Conservation (phyloP, 2,797 vertebrate species). For the Lithobates pipiens region DNA sequence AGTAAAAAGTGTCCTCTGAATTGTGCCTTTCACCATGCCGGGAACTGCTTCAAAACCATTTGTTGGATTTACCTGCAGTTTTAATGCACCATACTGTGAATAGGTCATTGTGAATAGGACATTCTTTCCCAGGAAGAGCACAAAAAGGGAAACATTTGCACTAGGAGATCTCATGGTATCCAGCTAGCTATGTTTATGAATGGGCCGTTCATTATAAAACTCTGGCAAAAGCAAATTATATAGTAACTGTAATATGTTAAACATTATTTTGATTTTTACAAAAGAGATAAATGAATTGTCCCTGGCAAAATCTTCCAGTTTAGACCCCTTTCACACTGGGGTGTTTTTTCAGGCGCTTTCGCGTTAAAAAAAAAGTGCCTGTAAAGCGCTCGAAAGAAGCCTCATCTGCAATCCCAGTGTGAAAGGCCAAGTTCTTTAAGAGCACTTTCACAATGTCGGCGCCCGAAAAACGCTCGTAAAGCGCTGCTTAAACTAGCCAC, state of each 20-base stretch:
- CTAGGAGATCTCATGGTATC: not conserved
- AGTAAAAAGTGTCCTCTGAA: not conserved
- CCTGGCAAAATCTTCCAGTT: too few species aligned
- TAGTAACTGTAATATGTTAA: not conserved
- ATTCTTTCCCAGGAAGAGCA: not conserved
- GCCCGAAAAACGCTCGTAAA: too few species aligned
- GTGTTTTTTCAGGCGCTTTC: too few species aligned
- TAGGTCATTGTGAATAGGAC: not conserved
- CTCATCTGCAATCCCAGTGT: too few species aligned
- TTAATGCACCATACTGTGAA: not conserved
- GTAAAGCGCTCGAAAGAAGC: too few species aligned
- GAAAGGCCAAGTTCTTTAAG: too few species aligned
- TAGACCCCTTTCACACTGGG: too few species aligned
- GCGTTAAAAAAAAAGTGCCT: too few species aligned
- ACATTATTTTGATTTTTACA: too few species aligned
- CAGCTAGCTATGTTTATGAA: not conserved
- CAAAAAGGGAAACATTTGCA: not conserved
- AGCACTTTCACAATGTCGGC: too few species aligned
- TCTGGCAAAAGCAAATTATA: not conserved
- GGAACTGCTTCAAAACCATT: not conserved
- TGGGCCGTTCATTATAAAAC: not conserved
- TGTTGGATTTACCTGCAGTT: not conserved
- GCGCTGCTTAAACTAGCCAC: too few species aligned
- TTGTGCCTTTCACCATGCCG: not conserved
- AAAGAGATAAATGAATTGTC: too few species aligned